Conservation (phyloP, 2,888 invertebrate species). For the Chaetoderma sp. region DNA sequence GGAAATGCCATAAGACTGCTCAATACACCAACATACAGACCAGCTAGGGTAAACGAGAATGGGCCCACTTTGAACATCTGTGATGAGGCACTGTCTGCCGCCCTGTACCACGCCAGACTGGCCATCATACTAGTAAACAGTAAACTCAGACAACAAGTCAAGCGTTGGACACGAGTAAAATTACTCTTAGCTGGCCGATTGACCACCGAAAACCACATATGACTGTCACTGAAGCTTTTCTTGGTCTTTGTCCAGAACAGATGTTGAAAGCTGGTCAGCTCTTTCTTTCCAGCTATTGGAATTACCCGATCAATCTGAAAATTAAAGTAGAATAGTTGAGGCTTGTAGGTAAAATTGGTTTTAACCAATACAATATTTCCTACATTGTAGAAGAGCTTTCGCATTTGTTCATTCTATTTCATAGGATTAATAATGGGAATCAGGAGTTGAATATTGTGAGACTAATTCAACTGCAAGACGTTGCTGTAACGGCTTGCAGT, state of each 20-base stretch:
- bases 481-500: too few species aligned
- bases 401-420: neutral
- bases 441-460: too few species aligned
- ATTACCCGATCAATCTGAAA: conserved; percentile 43
- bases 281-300: conserved; percentile 39
- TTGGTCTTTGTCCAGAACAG: conserved; percentile 41
- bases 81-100: neutral
- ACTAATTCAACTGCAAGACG: too few species aligned
- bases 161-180: conserved; percentile 62
- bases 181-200: conserved; percentile 37
- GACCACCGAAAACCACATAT: conserved; percentile 47
- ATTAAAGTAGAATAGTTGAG: neutral
- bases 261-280: conserved; percentile 42
- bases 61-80: conserved; percentile 59
- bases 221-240: conserved; percentile 41
- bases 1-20: conserved; percentile 39
- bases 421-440: neutral
- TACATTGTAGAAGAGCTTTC: too few species aligned
- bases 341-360: too few species aligned
- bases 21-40: conserved; percentile 37
- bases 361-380: neutral
- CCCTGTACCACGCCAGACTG: conserved; percentile 61
- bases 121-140: conserved; percentile 67
- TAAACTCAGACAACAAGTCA: conserved; percentile 64
- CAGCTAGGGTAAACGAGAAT: conserved; percentile 58